Evolutionary conservation across 2,797 vertebrate species (phyloP).

Genomic region (Chelon labrosus): DNA sequence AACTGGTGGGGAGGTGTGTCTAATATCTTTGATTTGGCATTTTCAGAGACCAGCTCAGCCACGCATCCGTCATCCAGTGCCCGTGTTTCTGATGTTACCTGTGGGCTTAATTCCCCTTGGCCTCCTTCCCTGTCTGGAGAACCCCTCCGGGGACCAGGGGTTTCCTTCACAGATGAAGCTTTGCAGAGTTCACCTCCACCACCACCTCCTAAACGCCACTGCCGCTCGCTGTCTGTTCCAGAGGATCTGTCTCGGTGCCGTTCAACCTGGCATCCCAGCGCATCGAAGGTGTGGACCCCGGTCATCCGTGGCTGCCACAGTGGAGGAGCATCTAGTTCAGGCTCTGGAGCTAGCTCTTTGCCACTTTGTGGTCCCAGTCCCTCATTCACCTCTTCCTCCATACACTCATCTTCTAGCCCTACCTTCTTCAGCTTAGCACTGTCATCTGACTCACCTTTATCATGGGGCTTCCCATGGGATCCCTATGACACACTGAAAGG

Average conservation of each 20-base stretch:
- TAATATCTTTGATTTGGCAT: constrained; percentile 48
- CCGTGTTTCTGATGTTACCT: constrained; percentile 80
- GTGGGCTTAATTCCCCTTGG: constrained; percentile 74
- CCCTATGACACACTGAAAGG: constrained; percentile 78
- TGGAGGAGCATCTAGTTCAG: constrained; percentile 67
- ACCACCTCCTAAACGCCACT: constrained; percentile 91
- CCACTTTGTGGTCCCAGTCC: constrained; percentile 87
- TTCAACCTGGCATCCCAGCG: constrained; percentile 91
- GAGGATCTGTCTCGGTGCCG: constrained; percentile 93
- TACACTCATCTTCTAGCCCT: constrained; percentile 90
- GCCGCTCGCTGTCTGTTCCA: constrained; percentile 92
- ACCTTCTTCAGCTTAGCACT: constrained; percentile 93
- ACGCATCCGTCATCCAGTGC: constrained; percentile 81
- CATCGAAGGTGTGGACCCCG: constrained; percentile 94
- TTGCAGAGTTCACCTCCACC: constrained; percentile 86
- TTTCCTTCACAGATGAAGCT: constrained; percentile 83
- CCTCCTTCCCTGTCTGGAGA: constrained; percentile 62
- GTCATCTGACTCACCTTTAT: constrained; percentile 87
- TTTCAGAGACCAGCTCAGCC: constrained; percentile 87
- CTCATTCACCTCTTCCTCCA: constrained; percentile 86
- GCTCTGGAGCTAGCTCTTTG: constrained; percentile 83
- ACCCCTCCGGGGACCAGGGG: constrained; percentile 66
- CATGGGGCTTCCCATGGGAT: constrained; percentile 86
- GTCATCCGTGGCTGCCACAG: constrained; percentile 86
- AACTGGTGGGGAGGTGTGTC: neutral